Conservation (phyloP, 2,797 vertebrate genomes). For the Macropodus opercularis region DNA sequence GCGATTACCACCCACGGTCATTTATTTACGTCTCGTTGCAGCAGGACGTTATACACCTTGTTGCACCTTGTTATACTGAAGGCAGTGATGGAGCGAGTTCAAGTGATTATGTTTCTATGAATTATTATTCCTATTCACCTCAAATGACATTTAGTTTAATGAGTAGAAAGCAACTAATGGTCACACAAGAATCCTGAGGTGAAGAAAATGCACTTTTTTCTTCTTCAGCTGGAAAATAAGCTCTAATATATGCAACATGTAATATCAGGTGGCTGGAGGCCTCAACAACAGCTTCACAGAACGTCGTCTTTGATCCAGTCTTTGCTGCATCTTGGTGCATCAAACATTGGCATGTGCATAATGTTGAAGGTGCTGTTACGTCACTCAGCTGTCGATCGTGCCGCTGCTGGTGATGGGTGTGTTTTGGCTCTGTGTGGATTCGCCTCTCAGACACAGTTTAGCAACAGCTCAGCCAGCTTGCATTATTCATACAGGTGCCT, state of each 20-base stretch:
- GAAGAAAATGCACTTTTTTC: background rate
- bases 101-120: too few species aligned
- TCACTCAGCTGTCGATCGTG: slow-evolving; percentile 38
- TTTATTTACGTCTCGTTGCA: slow-evolving; percentile 23
- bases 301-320: background rate
- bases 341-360: background rate
- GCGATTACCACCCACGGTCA: slow-evolving; percentile 11
- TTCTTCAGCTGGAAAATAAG: background rate
- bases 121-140: too few species aligned
- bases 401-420: slow-evolving; percentile 35
- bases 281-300: background rate
- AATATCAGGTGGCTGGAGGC: background rate
- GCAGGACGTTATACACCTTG: too few species aligned
- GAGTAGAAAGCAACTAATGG: too few species aligned
- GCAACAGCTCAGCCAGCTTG: slow-evolving; percentile 82
- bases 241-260: background rate
- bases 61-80: too few species aligned
- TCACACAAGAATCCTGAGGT: too few species aligned
- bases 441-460: slow-evolving; percentile 86
- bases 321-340: background rate
- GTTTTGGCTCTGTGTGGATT: slow-evolving; percentile 79
- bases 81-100: too few species aligned
- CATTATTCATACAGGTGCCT: slow-evolving; percentile 90
- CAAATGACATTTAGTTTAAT: too few species aligned
- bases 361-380: background rate